These are phyloP conservation scores for Colletes collaris DNA, from an alignment of 2,888 invertebrate genomes.

Conservation along the genomic window DNA sequence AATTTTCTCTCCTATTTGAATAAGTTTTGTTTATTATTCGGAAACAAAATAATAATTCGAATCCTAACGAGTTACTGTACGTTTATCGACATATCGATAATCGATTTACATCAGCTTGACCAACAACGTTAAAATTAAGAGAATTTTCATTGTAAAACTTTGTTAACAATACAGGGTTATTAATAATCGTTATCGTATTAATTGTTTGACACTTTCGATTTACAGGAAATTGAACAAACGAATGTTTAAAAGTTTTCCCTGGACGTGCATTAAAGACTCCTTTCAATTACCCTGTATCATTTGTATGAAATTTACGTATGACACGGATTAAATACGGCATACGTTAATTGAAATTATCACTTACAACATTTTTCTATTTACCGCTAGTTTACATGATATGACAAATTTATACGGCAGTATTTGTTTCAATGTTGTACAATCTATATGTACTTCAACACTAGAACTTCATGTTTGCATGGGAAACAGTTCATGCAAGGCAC, in stretches of 20 bases:
- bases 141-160: conserved; percentile 15
- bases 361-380: conserved; percentile 27
- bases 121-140: conserved; percentile 23
- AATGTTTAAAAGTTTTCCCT: conserved; percentile 13
- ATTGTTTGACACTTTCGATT: neutral
- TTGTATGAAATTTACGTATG: conserved; percentile 23
- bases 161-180: conserved; percentile 49
- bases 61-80: conserved; percentile 55
- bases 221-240: neutral
- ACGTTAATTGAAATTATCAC: conserved; percentile 38
- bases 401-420: conserved; percentile 48
- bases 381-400: conserved; percentile 33
- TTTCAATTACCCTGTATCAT: conserved; percentile 50
- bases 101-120: conserved; percentile 23
- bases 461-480: conserved; percentile 21
- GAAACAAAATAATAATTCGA: conserved; percentile 25
- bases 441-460: conserved; percentile 11
- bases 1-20: neutral
- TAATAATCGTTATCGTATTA: neutral
- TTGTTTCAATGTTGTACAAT: conserved; percentile 39
- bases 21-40: conserved; percentile 13
- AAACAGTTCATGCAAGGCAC: conserved; percentile 17
- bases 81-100: conserved; percentile 33
- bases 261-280: neutral
- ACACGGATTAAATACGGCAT: conserved; percentile 48